Evolutionary conservation across 2,888 invertebrate species (phyloP).

Genomic region (Norana najaformis): DNA sequence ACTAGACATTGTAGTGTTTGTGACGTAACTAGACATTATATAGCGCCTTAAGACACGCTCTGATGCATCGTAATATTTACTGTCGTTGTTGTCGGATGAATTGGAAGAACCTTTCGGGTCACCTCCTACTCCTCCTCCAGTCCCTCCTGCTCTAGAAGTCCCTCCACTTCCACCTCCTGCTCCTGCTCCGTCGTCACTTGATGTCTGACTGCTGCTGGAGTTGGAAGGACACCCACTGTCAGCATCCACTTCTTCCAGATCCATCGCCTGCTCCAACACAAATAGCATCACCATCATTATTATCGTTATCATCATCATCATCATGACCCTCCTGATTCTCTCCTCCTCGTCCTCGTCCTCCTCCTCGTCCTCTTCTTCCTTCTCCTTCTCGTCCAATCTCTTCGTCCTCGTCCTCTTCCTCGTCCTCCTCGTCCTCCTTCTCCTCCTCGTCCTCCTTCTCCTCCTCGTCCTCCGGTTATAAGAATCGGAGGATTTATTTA

Average conservation of each 20-base stretch:
- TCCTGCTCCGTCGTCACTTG: constrained; percentile 15
- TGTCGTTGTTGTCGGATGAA: constrained; percentile 13
- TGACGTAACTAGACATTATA: background rate
- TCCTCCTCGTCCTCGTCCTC: no score
- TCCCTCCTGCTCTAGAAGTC: background rate
- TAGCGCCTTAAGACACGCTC: no score
- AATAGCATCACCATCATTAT: background rate
- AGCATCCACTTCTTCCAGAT: background rate
- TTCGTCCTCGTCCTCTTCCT: no score
- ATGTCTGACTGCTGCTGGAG: constrained; percentile 21
- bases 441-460: no score
- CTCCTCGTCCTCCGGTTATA: background rate
- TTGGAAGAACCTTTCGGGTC: background rate
- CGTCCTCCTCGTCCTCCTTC: no score
- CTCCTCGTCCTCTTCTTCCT: no score
- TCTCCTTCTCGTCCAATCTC: no score
- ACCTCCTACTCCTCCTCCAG: background rate
- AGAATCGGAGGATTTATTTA: background rate
- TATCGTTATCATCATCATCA: background rate
- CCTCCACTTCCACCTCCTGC: background rate
- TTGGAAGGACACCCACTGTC: constrained; percentile 10
- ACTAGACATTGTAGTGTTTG: no score
- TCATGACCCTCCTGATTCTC: background rate
- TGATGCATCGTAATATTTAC: background rate
- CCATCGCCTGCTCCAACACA: background rate